These are phyloP conservation scores for Lasioglossum baleicum DNA, from an alignment of 1,140 invertebrate species.

Conservation along the genomic window DNA sequence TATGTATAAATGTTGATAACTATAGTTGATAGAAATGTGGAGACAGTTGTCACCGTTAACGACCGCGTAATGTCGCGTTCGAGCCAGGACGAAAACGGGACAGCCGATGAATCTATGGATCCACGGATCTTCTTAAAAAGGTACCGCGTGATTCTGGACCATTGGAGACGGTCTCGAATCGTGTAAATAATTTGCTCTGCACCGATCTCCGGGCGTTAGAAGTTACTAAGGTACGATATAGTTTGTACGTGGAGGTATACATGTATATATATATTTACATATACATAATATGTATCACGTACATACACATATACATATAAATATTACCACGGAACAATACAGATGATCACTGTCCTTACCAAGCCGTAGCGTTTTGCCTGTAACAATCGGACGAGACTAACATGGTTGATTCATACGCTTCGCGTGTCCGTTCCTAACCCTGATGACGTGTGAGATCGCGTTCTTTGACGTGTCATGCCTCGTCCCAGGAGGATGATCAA, in stretches of 20 bases:
- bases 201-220: slow-evolving; percentile 50
- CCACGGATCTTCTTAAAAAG: slow-evolving; percentile 10
- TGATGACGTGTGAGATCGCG: neutral
- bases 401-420: slow-evolving; percentile 53
- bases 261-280: slow-evolving; percentile 33
- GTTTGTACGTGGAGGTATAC: slow-evolving; percentile 70
- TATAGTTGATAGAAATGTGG: slow-evolving; percentile 75
- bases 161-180: slow-evolving; percentile 44
- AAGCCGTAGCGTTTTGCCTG: slow-evolving; percentile 55
- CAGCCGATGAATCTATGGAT: slow-evolving; percentile 13
- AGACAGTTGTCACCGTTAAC: slow-evolving; percentile 73
- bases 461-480: slow-evolving; percentile 18
- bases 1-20: slow-evolving; percentile 80
- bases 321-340: slow-evolving; percentile 50
- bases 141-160: slow-evolving; percentile 45
- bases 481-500: too few relatives aligned
- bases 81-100: neutral
- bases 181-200: slow-evolving; percentile 63
- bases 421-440: slow-evolving; percentile 33
- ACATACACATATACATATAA: slow-evolving; percentile 35
- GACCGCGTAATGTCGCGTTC: slow-evolving; percentile 38
- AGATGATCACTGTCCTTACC: slow-evolving; percentile 54
- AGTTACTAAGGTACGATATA: slow-evolving; percentile 68
- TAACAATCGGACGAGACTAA: slow-evolving; percentile 46
- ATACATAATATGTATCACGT: slow-evolving; percentile 12